Base-by-base conservation (phyloP, 2,797 vertebrate species). In the Siniperca obscura region DNA sequence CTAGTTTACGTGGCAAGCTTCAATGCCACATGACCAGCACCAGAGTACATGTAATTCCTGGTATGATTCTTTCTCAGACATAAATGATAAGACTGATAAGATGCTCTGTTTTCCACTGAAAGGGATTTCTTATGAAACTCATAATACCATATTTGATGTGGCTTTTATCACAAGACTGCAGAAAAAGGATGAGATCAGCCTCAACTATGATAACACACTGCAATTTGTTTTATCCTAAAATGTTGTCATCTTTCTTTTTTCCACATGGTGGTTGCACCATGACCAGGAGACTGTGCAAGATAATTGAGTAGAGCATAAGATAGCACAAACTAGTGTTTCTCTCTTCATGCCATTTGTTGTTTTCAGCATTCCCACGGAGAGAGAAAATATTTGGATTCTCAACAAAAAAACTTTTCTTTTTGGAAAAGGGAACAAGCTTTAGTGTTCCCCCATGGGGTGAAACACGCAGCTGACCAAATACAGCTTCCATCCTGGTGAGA, bases 381-480 rank as follows among this genome's bases (percentile, higher is more conserved):
- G 46, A 57, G 60, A 71, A 64, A 67, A 86, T 68, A 77, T 75
- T 90, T 80, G 44, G 36, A 85, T 85, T 86, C 57, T 64, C 52
- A 67, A 77, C 74, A 81, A 72, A 74, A 50, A 59, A 21, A 52
- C 56, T 42, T 67, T 10, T 75, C 14, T 60, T 68, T 77, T 75
- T 79, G 34, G 55, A 50, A 72, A 72, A 52, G n/a, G 68, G 75
- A 30, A 57, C 77, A 62, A 70, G 69, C 74, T 80, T 69, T 76
- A 72, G 46, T 76, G 88, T 91, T 82, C 70, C 89, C 74, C 74
- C 85, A 73, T 68, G 64, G 83, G 70, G 44, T 53, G 82, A 86
- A 82, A 72, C 70, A 67, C 83, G 67, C 92, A 91, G 92, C 93
- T 95, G 92, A 90, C 87, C 71, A 93, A 93, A 95, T 70, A 93